phyloP scores from a whole-genome alignment of 2,797 vertebrate genomes.

The Gephyroberyx darwinii region DNA sequence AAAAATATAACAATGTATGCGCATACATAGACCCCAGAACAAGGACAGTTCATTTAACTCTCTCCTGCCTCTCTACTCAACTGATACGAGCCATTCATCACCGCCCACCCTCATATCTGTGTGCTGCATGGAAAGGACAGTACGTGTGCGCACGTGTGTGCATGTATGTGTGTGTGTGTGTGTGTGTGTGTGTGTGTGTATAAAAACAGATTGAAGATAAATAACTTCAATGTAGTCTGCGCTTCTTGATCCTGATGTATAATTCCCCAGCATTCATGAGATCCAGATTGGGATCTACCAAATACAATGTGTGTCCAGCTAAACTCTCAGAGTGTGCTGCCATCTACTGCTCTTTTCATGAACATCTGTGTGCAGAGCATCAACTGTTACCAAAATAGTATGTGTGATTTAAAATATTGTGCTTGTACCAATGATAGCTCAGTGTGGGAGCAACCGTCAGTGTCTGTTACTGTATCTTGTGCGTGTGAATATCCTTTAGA shows the following conservation, averaged over 20 bases:
- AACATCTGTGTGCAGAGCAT: constrained; percentile 47
- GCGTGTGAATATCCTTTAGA: too few species aligned
- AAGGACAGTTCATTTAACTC: constrained; percentile 83
- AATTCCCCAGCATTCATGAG: constrained; percentile 37
- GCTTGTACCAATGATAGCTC: neutral
- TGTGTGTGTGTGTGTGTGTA: constrained; percentile 19
- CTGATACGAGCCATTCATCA: constrained; percentile 78
- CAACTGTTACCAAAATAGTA: neutral
- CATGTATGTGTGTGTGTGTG: neutral
- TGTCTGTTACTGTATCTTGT: too few species aligned
- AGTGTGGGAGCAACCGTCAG: too few species aligned
- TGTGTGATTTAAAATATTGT: neutral
- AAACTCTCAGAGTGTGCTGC: constrained; percentile 73
- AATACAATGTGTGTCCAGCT: constrained; percentile 19
- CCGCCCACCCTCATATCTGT: constrained; percentile 67
- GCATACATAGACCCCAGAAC: constrained; percentile 80
- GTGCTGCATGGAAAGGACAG: constrained; percentile 54
- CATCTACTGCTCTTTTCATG: constrained; percentile 71
- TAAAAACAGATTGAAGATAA: constrained; percentile 65
- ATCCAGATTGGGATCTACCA: constrained; percentile 20
- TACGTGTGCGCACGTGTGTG: constrained; percentile 27
- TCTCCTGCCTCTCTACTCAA: constrained; percentile 72
- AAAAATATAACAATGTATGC: constrained; percentile 84
- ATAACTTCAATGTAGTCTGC: constrained; percentile 48
- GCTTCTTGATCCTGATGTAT: constrained; percentile 48